Conservation (phyloP, 2,113 vertebrate species). For the Rhinichthys klamathensis region DNA sequence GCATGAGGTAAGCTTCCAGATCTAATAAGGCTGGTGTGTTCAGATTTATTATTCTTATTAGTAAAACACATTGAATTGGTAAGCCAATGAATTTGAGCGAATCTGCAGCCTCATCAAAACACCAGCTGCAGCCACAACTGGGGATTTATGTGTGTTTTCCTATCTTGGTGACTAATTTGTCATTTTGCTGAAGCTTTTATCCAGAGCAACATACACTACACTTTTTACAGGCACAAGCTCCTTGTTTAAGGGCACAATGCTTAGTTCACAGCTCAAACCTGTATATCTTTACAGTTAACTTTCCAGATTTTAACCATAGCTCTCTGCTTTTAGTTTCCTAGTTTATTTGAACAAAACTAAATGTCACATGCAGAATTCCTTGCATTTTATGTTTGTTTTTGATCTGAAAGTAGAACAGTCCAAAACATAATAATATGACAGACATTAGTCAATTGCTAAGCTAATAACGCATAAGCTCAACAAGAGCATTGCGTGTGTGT, state of each 20-base stretch:
- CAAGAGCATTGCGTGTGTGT: too few species aligned
- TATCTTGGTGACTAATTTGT: conserved; percentile 10
- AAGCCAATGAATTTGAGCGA: conserved; percentile 10
- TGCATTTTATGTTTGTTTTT: not conserved
- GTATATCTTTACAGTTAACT: not conserved
- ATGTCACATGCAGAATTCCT: not conserved
- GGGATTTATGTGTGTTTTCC: not conserved
- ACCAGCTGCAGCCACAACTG: conserved; percentile 37
- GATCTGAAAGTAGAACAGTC: not conserved
- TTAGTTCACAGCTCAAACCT: not conserved
- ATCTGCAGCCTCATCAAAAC: conserved; percentile 32
- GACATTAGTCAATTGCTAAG: not conserved
- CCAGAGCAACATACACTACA: not conserved
- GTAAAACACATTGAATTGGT: not conserved
- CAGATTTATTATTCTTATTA: not conserved
- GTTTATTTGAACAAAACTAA: not conserved
- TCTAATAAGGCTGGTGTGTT: conserved; percentile 9
- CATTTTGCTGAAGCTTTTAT: not conserved
- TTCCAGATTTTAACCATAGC: not conserved
- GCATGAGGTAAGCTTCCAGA: not conserved
- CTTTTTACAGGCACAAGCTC: not conserved
- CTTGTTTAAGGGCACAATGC: not conserved
- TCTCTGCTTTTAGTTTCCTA: not conserved
- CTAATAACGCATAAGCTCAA: not conserved
- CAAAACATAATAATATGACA: not conserved